Percentiles rank a stretch among this genome's conserved stretches.
Evolutionary conservation across 1,140 invertebrate genomes (phyloP).

Genomic region (Drosophila insularis): DNA sequence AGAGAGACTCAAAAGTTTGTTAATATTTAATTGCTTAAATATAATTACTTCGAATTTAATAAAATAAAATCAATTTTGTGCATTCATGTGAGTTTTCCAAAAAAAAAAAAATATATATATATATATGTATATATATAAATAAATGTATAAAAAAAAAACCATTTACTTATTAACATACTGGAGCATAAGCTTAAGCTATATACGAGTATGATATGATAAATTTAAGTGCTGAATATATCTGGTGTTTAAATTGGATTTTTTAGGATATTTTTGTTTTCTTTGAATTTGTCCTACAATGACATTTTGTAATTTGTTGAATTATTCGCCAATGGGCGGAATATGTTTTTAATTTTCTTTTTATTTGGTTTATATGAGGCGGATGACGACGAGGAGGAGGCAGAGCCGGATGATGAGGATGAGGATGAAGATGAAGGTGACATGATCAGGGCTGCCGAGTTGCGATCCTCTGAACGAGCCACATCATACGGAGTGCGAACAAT

Average conservation of each 20-base stretch:
- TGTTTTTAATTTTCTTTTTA: slow-evolving; percentile 53
- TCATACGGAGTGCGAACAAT: slow-evolving; percentile 82
- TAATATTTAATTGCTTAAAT: too few relatives aligned
- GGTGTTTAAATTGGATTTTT: not conserved
- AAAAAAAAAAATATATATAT: too few relatives aligned
- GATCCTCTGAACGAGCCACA: slow-evolving; percentile 26
- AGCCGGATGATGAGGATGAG: not conserved
- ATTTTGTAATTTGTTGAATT: slow-evolving; percentile 58
- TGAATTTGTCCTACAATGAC: slow-evolving; percentile 25
- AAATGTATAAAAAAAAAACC: not conserved
- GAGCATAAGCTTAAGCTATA: not conserved
- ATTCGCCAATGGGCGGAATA: slow-evolving; percentile 21
- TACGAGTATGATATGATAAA: slow-evolving; percentile 1
- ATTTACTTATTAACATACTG: not conserved
- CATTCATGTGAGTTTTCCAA: too few relatives aligned
- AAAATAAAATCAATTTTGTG: too few relatives aligned
- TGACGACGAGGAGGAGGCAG: not conserved
- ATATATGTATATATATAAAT: too few relatives aligned
- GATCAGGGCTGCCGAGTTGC: slow-evolving; percentile 29
- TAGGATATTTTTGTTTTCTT: not conserved
- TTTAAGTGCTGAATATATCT: not conserved
- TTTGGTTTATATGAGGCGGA: slow-evolving; percentile 38
- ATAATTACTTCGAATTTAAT: too few relatives aligned
- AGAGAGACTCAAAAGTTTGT: too few relatives aligned
- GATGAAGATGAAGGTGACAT: slow-evolving; percentile 32